Percentiles rank a stretch among this genome's conserved stretches.
Conservation (phyloP, 2,113 vertebrate species). For the Ictidomys tridecemlineatus region DNA sequence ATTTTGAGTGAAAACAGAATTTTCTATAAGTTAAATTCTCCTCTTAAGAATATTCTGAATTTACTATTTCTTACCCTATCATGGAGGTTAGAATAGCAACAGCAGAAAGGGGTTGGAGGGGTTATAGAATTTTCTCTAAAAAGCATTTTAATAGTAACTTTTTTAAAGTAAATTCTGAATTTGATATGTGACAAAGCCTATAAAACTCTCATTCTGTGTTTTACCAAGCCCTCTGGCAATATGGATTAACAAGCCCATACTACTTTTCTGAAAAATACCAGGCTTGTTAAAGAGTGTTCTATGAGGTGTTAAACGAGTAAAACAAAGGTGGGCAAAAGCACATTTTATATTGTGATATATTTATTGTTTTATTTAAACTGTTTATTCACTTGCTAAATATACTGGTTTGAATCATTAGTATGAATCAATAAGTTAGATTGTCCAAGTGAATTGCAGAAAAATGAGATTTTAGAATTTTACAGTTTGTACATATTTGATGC, state of each 20-base stretch:
- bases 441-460: not conserved
- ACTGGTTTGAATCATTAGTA: not conserved
- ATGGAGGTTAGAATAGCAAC: not conserved
- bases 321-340: not conserved
- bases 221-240: not conserved
- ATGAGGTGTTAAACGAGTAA: conserved; percentile 24
- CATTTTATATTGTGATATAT: not conserved
- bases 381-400: conserved; percentile 24
- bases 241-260: not conserved
- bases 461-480: conserved; percentile 46
- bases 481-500: not conserved
- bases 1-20: conserved; percentile 40
- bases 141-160: not conserved
- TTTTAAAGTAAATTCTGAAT: not conserved
- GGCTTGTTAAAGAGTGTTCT: conserved; percentile 42
- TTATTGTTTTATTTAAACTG: conserved; percentile 16
- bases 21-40: conserved; percentile 43
- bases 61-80: not conserved
- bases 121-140: not conserved
- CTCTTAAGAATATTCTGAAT: not conserved
- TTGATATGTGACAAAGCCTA: not conserved
- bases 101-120: not conserved
- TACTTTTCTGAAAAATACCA: conserved; percentile 44
- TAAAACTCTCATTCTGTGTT: not conserved
- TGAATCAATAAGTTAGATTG: not conserved